Conservation (phyloP, 2,888 invertebrate species). For the Lepetodrilus schrolli region DNA sequence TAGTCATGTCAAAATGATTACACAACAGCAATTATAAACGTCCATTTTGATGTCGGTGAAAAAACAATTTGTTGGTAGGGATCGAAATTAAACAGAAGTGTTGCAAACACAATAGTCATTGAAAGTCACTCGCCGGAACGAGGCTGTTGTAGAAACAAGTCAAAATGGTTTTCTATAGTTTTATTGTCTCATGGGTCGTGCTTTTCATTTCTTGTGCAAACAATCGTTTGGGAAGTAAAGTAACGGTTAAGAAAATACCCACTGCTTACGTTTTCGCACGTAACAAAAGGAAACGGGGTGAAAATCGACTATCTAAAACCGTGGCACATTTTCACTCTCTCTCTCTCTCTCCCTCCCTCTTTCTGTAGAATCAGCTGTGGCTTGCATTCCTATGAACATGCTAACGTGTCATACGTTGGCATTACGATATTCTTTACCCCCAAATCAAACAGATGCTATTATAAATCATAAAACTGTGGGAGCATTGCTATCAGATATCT, state of each 20-base stretch:
- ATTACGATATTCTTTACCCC: constrained; percentile 16
- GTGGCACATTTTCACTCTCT: background rate
- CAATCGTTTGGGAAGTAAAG: background rate
- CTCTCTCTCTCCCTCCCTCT: too few species aligned
- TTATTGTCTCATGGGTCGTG: background rate
- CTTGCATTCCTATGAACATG: background rate
- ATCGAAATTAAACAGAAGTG: background rate
- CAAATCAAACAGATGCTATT: constrained; percentile 11
- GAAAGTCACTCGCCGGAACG: constrained; percentile 23
- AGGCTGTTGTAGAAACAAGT: constrained; percentile 10
- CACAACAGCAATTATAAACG: background rate
- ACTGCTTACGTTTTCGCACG: constrained; percentile 2
- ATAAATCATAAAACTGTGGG: constrained; percentile 1
- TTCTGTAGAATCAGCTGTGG: background rate
- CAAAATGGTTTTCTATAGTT: constrained; percentile 11
- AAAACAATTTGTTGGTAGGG: constrained; percentile 20
- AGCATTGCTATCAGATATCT: background rate
- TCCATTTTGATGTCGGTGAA: background rate
- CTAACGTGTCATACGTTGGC: background rate
- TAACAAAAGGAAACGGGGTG: background rate
- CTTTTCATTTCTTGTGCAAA: constrained; percentile 26
- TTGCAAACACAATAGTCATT: background rate
- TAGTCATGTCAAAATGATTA: background rate
- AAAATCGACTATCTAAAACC: background rate
- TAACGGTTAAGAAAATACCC: constrained; percentile 8